These are phyloP conservation scores for Apotomis turbidana DNA, from an alignment of 2,888 invertebrate genomes.

Conservation along the genomic window DNA sequence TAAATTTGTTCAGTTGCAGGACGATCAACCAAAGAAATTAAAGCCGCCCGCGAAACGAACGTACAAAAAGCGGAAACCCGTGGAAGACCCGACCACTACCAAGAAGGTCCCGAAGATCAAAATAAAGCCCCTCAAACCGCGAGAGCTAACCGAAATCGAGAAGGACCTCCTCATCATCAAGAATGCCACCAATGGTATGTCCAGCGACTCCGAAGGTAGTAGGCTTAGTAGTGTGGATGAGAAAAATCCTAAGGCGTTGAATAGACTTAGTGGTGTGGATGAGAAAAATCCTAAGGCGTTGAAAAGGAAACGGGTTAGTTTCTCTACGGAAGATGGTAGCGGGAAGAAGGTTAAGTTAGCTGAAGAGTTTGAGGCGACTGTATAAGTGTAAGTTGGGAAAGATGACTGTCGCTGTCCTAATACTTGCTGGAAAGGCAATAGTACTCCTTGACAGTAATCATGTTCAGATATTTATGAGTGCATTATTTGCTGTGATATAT, in stretches of 20 bases:
- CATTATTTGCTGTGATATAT: no score
- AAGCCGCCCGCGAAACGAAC: slow-evolving; percentile 60
- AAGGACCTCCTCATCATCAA: slow-evolving; percentile 75
- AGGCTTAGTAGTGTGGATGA: slow-evolving; percentile 54
- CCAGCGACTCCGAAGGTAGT: slow-evolving; percentile 65
- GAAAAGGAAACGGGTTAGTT: slow-evolving; percentile 62
- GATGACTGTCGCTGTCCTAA: no score
- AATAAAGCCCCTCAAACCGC: slow-evolving; percentile 62
- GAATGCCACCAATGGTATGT: slow-evolving; percentile 65
- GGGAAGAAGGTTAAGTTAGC: slow-evolving; percentile 49
- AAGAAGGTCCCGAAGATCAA: slow-evolving; percentile 60
- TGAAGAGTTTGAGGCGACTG: slow-evolving; percentile 26
- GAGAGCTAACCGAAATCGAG: slow-evolving; percentile 73
- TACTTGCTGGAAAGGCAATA: no score
- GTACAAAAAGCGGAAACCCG: slow-evolving; percentile 68
- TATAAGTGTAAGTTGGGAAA: neutral
- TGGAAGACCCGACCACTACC: slow-evolving; percentile 59
- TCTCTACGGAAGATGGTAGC: slow-evolving; percentile 57
- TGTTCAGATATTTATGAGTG: no score
- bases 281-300: slow-evolving; percentile 50
- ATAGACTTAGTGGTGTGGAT: slow-evolving; percentile 46
- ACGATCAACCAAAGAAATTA: slow-evolving; percentile 68
- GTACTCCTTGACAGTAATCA: no score
- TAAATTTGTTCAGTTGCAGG: slow-evolving; percentile 53
- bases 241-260: slow-evolving; percentile 53